Percentiles rank a stretch among this genome's conserved stretches.
Evolutionary conservation across 2,797 vertebrate species (phyloP).

Genomic region (Enteromius afrohamiltoni): DNA sequence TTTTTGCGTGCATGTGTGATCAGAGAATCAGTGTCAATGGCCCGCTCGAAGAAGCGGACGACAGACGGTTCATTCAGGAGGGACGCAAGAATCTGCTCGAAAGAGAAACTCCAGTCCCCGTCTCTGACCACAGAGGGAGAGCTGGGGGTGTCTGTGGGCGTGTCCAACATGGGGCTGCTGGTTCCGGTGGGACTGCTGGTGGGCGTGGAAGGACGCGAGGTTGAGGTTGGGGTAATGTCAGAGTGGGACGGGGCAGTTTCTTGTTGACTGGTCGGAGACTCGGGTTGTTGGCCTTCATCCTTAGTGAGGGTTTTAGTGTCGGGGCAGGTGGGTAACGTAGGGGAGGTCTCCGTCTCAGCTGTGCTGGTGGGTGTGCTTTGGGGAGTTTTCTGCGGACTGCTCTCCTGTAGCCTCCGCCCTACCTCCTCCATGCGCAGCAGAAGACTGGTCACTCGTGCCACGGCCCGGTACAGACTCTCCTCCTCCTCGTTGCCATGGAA

Average conservation of each 20-base stretch:
- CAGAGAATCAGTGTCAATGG: slow-evolving; percentile 80
- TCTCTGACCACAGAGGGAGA: slow-evolving; percentile 57
- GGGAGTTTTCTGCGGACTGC: slow-evolving; percentile 60
- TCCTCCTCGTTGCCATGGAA: slow-evolving; percentile 93
- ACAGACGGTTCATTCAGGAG: slow-evolving; percentile 92
- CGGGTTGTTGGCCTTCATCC: slow-evolving; percentile 20
- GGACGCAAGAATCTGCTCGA: slow-evolving; percentile 97
- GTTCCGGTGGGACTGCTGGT: slow-evolving; percentile 61
- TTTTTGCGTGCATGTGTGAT: slow-evolving; percentile 81
- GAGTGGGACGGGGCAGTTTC: neutral
- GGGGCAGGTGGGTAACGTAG: neutral
- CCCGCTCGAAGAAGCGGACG: slow-evolving; percentile 92
- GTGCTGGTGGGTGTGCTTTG: slow-evolving; percentile 54
- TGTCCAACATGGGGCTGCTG: slow-evolving; percentile 62
- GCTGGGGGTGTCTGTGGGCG: slow-evolving; percentile 58
- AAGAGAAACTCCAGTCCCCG: slow-evolving; percentile 93
- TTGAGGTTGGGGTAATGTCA: slow-evolving; percentile 42
- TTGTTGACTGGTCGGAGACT: slow-evolving; percentile 18
- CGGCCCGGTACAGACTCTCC: slow-evolving; percentile 88
- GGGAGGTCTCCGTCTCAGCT: neutral
- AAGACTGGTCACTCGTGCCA: slow-evolving; percentile 92
- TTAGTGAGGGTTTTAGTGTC: slow-evolving; percentile 61
- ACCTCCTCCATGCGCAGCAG: slow-evolving; percentile 96
- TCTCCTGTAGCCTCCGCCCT: slow-evolving; percentile 84
- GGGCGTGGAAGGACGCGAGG: slow-evolving; percentile 46